Base-by-base conservation (phyloP, 2,113 vertebrate genomes). In the Melanotaenia duboulayi region DNA sequence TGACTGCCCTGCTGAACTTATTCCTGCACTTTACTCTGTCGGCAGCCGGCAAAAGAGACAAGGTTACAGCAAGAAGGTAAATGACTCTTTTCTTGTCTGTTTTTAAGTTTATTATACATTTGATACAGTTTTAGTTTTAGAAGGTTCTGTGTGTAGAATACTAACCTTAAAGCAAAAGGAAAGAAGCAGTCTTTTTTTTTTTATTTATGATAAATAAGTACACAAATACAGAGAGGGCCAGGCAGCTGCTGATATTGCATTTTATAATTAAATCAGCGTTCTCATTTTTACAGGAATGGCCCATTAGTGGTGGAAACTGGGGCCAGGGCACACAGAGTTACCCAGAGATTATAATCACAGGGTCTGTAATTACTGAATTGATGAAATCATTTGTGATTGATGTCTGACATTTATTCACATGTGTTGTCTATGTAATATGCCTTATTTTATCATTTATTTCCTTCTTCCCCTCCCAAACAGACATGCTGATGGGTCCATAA, bases 11-110 rank as follows among this genome's bases (percentile, higher is more conserved):
- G 94, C 94, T 74, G 98, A 99, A 89, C 93, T 99, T 46, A 97
- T 99, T 82, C 97, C 97, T 90, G 98, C 96, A 80, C 95, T 99
- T 89, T 99, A 99, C 93, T 99, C 96, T 25, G 96, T 97, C 59
- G 98, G 97, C 64, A 96, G 93, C 77, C 94, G 96, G 77, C 98
- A 99, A 87, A 99, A 99, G 80, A 96, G 97, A 80, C 97, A 99
- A 91, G 96, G 96, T 62, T 99, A 96, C 91, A 99, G 98, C 90
- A 99, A 99, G 92, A 99, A 98, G 96, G 98, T 99, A 91, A 54
- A n/a, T 20, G 3, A 16, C 14, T 58, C 19, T 22, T 39, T 7
- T 37, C 25, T 42, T 17, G 1, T 13, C 6, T 5, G 0, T n/a
- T 1, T 7, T 48, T 52, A 16, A 66, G 19, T 16, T 28, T 17